Evolutionary conservation across 2,888 invertebrate species (phyloP), one percentile per base, ranked within the genome.

Genomic region (Aromia moschata): DNA sequence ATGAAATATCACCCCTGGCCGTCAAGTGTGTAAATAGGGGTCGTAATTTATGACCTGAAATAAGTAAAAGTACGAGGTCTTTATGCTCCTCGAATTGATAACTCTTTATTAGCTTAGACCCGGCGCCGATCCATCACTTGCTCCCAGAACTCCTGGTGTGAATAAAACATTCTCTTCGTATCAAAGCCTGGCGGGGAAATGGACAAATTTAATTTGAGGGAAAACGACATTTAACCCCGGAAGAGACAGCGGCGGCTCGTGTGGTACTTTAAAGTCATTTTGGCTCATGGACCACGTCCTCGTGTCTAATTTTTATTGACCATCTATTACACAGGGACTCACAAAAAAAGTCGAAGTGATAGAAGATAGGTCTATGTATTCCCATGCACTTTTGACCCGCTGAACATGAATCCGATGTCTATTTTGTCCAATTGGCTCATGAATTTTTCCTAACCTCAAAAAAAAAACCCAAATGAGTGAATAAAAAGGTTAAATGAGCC

Each of bases 171-270:
- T 37, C 37, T 15, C 37, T 36, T 18, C 33, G 44, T n/a, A 54
- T 31, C 44, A 45, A 25, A 54, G 37, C 44, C 44, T 15, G 16
- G 18, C 31, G n/a, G n/a, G n/a, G 41, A 54, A 54, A 44, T 54
- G 44, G 54, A 54, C 54, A 43, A 44, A 54, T 54, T 54, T 44
- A 54, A 54, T 54, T 54, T 44, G 20, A 33, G 20, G 36, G 43
- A 54, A 44, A 44, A 43, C 38, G 54, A 44, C 36, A 54, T 54
- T 43, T 54, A 54, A 54, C 54, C 44, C 54, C 45, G 14, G 11
- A 41, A 41, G 52, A 41, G 30, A 41, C 52, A 41, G 31, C 17
- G 15, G 17, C 43, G n/a, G 44, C 14, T 37, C 30, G 20, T 25
- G 14, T n/a, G n/a, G n/a, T n/a, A n/a, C n/a, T n/a, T n/a, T n/a